phyloP scores from a whole-genome alignment of 2,888 invertebrate species.

The Hybos culiciformis region DNA sequence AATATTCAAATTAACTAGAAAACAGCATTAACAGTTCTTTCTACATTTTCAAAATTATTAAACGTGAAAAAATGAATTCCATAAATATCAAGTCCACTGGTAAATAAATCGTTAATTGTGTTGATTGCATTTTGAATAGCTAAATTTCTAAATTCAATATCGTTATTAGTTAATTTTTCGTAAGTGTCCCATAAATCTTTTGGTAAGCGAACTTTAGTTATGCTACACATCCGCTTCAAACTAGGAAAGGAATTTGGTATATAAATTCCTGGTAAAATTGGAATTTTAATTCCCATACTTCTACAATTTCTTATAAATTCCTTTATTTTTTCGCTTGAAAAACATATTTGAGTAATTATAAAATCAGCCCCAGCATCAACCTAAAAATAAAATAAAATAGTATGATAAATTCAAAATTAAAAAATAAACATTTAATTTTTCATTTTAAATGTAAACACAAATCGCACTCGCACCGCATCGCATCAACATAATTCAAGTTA shows the following conservation, averaged over 20 bases:
- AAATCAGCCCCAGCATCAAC: slow-evolving; percentile 70
- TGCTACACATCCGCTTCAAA: slow-evolving; percentile 15
- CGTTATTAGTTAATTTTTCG: slow-evolving; percentile 7
- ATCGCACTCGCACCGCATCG: too few relatives aligned
- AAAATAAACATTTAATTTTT: too few relatives aligned
- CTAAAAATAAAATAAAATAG: too few relatives aligned
- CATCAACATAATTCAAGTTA: too few relatives aligned
- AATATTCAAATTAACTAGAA: too few relatives aligned
- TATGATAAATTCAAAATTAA: too few relatives aligned
- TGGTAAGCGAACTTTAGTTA: slow-evolving; percentile 18
- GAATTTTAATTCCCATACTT: slow-evolving; percentile 50
- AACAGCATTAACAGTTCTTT: not conserved
- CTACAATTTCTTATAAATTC: slow-evolving; percentile 52
- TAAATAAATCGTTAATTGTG: slow-evolving; percentile 19
- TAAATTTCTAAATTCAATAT: slow-evolving; percentile 13
- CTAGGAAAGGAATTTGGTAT: slow-evolving; percentile 28
- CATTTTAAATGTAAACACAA: too few relatives aligned
- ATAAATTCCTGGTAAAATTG: slow-evolving; percentile 71
- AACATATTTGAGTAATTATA: slow-evolving; percentile 76
- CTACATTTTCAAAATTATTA: slow-evolving; percentile 19
- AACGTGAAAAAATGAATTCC: slow-evolving; percentile 32
- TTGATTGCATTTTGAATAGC: slow-evolving; percentile 17
- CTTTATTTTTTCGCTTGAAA: slow-evolving; percentile 48
- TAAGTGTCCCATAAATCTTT: slow-evolving; percentile 11
- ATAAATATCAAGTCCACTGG: slow-evolving; percentile 21